Conservation (phyloP, 2,888 invertebrate genomes). For the Polymixis flavicincta region DNA sequence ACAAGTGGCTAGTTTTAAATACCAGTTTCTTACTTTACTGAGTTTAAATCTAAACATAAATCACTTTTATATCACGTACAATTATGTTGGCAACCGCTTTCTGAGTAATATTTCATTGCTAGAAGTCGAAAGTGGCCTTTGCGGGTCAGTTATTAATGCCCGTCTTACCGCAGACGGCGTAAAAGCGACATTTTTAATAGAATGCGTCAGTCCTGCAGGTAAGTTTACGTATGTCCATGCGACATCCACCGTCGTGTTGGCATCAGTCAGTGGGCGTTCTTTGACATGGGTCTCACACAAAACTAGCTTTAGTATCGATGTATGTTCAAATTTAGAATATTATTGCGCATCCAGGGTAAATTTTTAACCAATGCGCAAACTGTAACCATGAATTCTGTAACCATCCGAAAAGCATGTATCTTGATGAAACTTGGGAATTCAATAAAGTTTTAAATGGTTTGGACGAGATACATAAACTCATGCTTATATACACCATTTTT, state of each 20-base stretch:
- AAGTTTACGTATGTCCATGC: slow-evolving; percentile 51
- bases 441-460: too few species aligned
- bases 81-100: slow-evolving; percentile 67
- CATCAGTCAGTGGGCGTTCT: background rate
- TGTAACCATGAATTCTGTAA: too few species aligned
- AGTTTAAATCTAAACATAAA: slow-evolving; percentile 71
- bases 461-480: too few species aligned
- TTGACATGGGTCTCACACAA: background rate
- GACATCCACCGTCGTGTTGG: background rate
- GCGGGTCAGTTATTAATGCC: slow-evolving; percentile 40
- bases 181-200: slow-evolving; percentile 32
- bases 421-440: too few species aligned
- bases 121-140: slow-evolving; percentile 65
- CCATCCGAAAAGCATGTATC: too few species aligned
- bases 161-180: slow-evolving; percentile 16
- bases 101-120: slow-evolving; percentile 69
- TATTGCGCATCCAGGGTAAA: background rate
- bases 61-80: slow-evolving; percentile 69
- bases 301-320: background rate
- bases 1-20: slow-evolving; percentile 62
- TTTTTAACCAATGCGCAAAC: too few species aligned
- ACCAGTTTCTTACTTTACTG: slow-evolving; percentile 65
- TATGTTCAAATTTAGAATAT: background rate
- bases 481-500: too few species aligned
- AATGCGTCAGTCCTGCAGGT: slow-evolving; percentile 32